Percentiles rank a stretch among this genome's conserved stretches.
Evolutionary conservation across 2,797 vertebrate species (phyloP).

Genomic region (Melanotaenia pygmaea): DNA sequence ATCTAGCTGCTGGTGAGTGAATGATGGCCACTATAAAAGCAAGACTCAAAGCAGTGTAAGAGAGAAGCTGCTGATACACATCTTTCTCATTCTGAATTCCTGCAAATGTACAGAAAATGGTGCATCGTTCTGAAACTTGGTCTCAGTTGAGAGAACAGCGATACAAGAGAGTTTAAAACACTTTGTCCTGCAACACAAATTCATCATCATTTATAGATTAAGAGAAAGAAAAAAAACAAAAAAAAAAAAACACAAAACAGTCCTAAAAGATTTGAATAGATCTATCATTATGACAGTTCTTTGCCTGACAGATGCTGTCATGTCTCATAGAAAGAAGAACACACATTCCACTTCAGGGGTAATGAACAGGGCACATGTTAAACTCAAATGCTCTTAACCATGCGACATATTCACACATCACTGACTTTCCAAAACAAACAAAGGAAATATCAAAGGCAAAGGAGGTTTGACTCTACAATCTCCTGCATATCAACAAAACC

Average conservation of each 20-base stretch:
- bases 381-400: constrained; percentile 30
- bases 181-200: constrained; percentile 5
- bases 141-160: constrained; percentile 15
- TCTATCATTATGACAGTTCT: constrained; percentile 2
- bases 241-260: no score
- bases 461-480: constrained; percentile 27
- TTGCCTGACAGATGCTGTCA: constrained; percentile 39
- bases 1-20: constrained; percentile 79
- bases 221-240: constrained; percentile 10
- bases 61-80: constrained; percentile 74
- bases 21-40: constrained; percentile 68
- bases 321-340: constrained; percentile 36
- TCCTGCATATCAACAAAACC: constrained; percentile 69
- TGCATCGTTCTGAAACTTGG: constrained; percentile 17
- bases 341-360: constrained; percentile 64
- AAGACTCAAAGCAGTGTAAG: constrained; percentile 65
- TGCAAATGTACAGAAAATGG: constrained; percentile 43
- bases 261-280: no score
- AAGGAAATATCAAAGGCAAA: constrained; percentile 70
- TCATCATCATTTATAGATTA: constrained; percentile 10
- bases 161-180: constrained; percentile 22
- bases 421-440: constrained; percentile 73
- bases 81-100: constrained; percentile 78
- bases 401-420: constrained; percentile 28
- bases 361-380: constrained; percentile 67